Evolutionary conservation across 1,140 invertebrate genomes (phyloP).

Genomic region (Popillia japonica): DNA sequence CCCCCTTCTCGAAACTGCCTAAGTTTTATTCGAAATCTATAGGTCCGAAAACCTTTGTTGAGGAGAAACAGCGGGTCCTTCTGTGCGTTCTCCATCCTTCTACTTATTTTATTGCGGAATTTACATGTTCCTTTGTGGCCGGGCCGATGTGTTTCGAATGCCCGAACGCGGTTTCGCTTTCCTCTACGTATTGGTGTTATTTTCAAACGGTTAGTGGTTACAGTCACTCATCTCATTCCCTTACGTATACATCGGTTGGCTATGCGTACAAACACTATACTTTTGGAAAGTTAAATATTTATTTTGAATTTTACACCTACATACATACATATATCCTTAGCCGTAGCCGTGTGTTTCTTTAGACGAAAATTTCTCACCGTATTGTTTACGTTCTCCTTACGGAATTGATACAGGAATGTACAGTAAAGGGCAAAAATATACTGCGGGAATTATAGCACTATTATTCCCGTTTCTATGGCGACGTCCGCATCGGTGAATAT

Average conservation of each 20-base stretch:
- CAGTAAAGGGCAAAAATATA: too few relatives aligned
- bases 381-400: too few relatives aligned
- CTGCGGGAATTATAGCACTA: too few relatives aligned
- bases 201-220: not conserved
- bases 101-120: constrained; percentile 11
- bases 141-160: not conserved
- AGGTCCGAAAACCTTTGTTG: constrained; percentile 9
- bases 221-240: not conserved
- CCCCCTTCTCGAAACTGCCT: not conserved
- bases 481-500: too few relatives aligned
- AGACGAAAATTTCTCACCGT: too few relatives aligned
- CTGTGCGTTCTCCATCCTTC: not conserved
- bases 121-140: constrained; percentile 1
- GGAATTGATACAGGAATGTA: too few relatives aligned
- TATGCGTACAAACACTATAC: constrained; percentile 10
- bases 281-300: constrained; percentile 7
- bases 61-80: not conserved
- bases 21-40: constrained; percentile 7
- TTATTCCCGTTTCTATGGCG: too few relatives aligned
- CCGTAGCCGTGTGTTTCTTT: too few relatives aligned
- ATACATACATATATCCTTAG: too few relatives aligned
- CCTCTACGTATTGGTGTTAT: not conserved
- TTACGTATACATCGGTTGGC: not conserved
- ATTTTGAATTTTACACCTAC: constrained; percentile 7
- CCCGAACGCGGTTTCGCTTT: not conserved